Evolutionary conservation across 1,140 invertebrate species (phyloP), one percentile per base, ranked within the genome.

Genomic region (Lordiphosa collinella): DNA sequence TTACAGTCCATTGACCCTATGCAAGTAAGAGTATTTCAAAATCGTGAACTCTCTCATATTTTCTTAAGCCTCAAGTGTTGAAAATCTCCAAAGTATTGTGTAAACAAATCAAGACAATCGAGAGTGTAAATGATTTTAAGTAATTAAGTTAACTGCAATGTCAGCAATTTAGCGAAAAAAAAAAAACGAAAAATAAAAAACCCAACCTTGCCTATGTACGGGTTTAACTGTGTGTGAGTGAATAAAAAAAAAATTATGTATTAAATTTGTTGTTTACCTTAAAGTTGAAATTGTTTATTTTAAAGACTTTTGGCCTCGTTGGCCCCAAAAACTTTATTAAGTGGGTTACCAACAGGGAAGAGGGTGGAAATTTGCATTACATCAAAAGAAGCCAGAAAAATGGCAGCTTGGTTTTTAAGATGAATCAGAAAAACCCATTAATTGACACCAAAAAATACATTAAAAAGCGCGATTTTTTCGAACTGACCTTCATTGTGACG

Each of bases 71-170:
- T 32, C 11, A 25, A 34, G 38, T 29, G 34, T 29, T 50, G 10
- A 50, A 50, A 52, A 46, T 50, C 22, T 41, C 18, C 11, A 32
- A 31, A 36, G 48, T 48, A 36, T 35, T 29, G 29, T 22, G 14
- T 18, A 50, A 69, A 55, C 65, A 69, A 55, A 69, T 50, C 35
- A 32, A 53, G 16, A 43, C 35, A 16, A 32, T 22, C 25, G 35
- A 40, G 14, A 32, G 25, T 37, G 16, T 37, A 52, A 25, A 34
- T 36, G 22, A 54, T 57, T 79, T 69, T 32, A 25, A 51, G 51
- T 62, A 70, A 79, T 80, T 79, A 62, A 80, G 55, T 54, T 69
- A 58, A 51, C 52, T 53, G 52, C 69, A 74, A 70, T 74, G 70
- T 49, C 65, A 74, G 53, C 59, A 53, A 43, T 60, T 32, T 11